These are phyloP conservation scores for Oncorhynchus nerka DNA, from an alignment of 2,113 vertebrate genomes.

Conservation along the genomic window DNA sequence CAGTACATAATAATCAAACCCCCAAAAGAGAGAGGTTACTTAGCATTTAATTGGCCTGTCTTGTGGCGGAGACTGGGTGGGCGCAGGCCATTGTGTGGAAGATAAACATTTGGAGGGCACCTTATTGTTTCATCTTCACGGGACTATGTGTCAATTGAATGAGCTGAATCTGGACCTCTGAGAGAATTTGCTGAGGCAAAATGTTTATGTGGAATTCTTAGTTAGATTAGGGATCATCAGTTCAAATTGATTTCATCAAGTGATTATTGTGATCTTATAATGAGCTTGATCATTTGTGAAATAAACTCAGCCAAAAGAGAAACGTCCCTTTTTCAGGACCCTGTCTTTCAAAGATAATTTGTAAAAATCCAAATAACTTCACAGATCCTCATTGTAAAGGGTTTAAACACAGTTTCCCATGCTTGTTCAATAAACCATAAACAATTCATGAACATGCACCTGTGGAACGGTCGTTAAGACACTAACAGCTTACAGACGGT, in stretches of 20 bases:
- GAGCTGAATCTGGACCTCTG: neutral
- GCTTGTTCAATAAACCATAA: no score
- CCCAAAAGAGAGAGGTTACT: slow-evolving; percentile 71
- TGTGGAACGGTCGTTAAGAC: no score
- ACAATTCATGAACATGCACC: no score
- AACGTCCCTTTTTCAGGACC: no score
- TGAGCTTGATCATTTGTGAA: neutral
- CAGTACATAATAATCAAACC: slow-evolving; percentile 57
- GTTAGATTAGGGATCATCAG: neutral
- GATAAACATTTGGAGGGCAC: slow-evolving; percentile 19
- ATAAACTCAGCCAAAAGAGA: no score
- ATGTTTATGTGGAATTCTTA: slow-evolving; percentile 7
- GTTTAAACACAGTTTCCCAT: no score
- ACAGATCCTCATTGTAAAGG: no score
- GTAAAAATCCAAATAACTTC: no score
- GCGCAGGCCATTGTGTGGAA: slow-evolving; percentile 4
- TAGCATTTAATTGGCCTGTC: slow-evolving; percentile 75
- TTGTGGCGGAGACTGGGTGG: neutral
- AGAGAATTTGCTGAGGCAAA: neutral
- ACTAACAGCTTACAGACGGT: no score
- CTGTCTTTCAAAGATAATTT: no score
- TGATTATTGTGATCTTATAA: neutral
- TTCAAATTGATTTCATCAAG: neutral
- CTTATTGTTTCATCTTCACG: slow-evolving; percentile 14
- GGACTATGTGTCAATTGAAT: slow-evolving; percentile 17